Percentiles rank a stretch among this genome's conserved stretches.
These are phyloP conservation scores for Paralvinella palmiformis DNA, from an alignment of 1,140 invertebrate species.

Conservation along the genomic window DNA sequence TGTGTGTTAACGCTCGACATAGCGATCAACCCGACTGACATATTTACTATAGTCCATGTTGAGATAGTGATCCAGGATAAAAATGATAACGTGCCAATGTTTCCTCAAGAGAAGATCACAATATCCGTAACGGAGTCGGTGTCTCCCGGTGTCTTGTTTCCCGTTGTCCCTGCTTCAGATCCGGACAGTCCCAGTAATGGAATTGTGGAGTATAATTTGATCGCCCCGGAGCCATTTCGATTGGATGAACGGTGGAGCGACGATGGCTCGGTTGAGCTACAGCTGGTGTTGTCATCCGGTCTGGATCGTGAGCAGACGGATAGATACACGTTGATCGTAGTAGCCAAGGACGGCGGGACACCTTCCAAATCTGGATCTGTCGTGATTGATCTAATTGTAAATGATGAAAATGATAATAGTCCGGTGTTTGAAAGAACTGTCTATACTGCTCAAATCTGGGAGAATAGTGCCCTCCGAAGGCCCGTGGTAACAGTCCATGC, in stretches of 20 bases:
- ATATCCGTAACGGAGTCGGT: not conserved
- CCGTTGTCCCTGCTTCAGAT: not conserved
- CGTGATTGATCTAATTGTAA: conserved; percentile 65
- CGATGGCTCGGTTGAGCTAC: conserved; percentile 18
- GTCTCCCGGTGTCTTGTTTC: not conserved
- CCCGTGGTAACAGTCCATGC: not conserved
- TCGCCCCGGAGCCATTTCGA: not conserved
- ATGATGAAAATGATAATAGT: conserved; percentile 70
- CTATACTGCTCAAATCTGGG: conserved; percentile 74
- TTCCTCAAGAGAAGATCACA: not conserved
- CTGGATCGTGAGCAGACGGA: conserved; percentile 82
- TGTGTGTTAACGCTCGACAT: not conserved
- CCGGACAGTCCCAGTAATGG: not conserved
- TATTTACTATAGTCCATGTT: not conserved
- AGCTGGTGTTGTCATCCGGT: conserved; percentile 26
- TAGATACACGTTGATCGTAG: conserved; percentile 72
- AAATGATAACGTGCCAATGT: not conserved
- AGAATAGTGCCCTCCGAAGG: not conserved
- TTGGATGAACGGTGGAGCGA: not conserved
- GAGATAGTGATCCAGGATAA: not conserved
- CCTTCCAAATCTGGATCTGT: conserved; percentile 73
- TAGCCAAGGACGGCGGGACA: conserved; percentile 72
- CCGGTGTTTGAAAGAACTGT: conserved; percentile 76
- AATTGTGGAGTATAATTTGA: not conserved
- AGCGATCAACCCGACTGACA: not conserved